These are phyloP conservation scores for Sebastes hopkinsi DNA, from an alignment of 2,797 vertebrate species.

Conservation along the genomic window DNA sequence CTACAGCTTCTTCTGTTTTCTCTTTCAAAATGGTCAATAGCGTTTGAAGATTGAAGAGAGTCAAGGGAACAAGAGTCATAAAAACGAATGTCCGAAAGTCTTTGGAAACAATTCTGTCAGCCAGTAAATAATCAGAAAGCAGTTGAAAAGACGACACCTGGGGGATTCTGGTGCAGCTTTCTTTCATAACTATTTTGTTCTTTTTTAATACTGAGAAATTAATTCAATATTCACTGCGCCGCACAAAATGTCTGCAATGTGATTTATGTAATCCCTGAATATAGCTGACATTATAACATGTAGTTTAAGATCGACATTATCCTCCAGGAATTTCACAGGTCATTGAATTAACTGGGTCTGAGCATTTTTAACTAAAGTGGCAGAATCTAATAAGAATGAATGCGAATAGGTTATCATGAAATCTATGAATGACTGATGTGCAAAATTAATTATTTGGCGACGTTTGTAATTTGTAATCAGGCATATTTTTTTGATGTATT, in stretches of 20 bases:
- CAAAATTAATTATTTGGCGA: neutral
- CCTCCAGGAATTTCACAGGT: slow-evolving; percentile 36
- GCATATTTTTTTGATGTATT: slow-evolving; percentile 53
- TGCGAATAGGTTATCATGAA: neutral
- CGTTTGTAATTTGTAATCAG: slow-evolving; percentile 47
- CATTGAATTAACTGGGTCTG: slow-evolving; percentile 17
- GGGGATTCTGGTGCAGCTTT: neutral
- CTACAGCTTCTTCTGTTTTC: slow-evolving; percentile 30
- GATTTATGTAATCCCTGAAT: slow-evolving; percentile 28
- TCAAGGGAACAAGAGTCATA: slow-evolving; percentile 28
- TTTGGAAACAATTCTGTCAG: slow-evolving; percentile 35
- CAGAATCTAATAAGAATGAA: neutral
- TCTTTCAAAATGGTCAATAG: slow-evolving; percentile 28
- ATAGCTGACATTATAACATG: slow-evolving; percentile 12
- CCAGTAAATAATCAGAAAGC: slow-evolving; percentile 19
- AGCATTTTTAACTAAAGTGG: slow-evolving; percentile 20
- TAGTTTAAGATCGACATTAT: slow-evolving; percentile 38
- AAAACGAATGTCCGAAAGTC: slow-evolving; percentile 20
- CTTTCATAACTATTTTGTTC: neutral
- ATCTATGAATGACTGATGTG: neutral
- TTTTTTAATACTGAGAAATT: neutral
- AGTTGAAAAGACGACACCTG: neutral
- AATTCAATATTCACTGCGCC: neutral
- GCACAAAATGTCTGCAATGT: neutral
- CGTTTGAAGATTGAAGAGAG: slow-evolving; percentile 28